A percentile compares a stretch with the other conserved stretches of the same genome.
Evolutionary conservation across 2,888 invertebrate genomes (phyloP).

Genomic region (Halictus quadricinctus): DNA sequence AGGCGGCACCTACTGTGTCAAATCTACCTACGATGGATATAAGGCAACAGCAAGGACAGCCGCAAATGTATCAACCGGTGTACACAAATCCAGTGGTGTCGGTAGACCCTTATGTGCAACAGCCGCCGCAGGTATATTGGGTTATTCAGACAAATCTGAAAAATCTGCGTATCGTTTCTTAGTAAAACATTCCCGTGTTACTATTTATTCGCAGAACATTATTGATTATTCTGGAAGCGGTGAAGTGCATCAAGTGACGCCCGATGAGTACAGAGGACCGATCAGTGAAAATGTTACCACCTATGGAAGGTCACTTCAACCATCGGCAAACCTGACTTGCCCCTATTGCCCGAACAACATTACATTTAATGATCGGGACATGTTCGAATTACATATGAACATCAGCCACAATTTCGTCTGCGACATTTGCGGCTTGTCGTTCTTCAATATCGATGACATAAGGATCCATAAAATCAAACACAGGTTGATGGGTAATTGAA

Average conservation of each 20-base stretch:
- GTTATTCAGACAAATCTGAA: neutral
- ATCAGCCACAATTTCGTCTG: slow-evolving; percentile 56
- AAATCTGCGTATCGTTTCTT: neutral
- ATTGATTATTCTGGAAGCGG: neutral
- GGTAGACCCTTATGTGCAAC: neutral
- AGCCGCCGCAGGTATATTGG: slow-evolving; percentile 28
- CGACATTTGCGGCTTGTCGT: slow-evolving; percentile 52
- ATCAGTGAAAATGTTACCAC: neutral
- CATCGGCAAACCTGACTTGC: slow-evolving; percentile 42
- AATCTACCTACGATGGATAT: slow-evolving; percentile 12
- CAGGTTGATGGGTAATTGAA: neutral
- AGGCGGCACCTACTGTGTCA: neutral
- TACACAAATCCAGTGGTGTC: neutral
- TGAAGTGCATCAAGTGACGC: slow-evolving; percentile 1
- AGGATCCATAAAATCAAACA: slow-evolving; percentile 33
- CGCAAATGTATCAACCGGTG: slow-evolving; percentile 8
- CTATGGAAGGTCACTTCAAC: neutral
- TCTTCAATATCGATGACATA: slow-evolving; percentile 25
- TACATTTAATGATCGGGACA: slow-evolving; percentile 27
- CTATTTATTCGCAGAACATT: slow-evolving; percentile 26
- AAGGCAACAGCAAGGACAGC: slow-evolving; percentile 8
- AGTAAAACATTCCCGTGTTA: neutral
- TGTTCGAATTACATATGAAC: slow-evolving; percentile 54
- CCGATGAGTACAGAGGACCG: neutral
- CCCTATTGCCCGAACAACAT: slow-evolving; percentile 52